Base-by-base conservation (phyloP, 2,888 invertebrate genomes). In the Melieria picta region DNA sequence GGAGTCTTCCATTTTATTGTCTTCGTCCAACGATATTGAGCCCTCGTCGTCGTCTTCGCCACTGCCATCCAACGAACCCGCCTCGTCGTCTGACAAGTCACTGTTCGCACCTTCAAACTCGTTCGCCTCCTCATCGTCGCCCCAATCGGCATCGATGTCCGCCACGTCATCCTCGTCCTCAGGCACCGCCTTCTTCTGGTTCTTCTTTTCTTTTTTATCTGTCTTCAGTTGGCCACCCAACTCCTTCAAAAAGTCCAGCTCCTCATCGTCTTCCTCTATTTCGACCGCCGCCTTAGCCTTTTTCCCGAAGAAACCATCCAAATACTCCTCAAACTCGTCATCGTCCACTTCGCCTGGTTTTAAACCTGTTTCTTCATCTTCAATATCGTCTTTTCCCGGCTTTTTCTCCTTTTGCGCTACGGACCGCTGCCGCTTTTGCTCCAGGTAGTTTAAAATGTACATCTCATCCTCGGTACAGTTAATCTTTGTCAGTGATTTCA, bases 401-500 rank as follows among this genome's bases (percentile, higher is more conserved):
- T 75, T 58, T 9, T 13, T 46, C 7, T 10, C 57, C 48, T 73
- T 74, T 10, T 56, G 5, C 2, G 58, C 7, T 7, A 16, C 80
- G 0, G 81, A 75, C 50, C 88, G 88, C 69, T 88, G 80, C 3
- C 87, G 87, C 76, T 87, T 88, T 62, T 85, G 85, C 75, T 89
- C 90, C 50, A 93, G 87, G 84, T 91, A 93, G 80, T 91, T 92
- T 81, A 81, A 86, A 79, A 87, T 87, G 75, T 83, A 86, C 79
- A 84, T 89, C 85, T 99, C 98, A 80, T 99, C 98, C 0, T 94
- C 94, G 0, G 98, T 98, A 80, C 98, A 93, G 75, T 91, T 91
- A 60, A 89, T 87, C 71, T 90, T 90, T 2, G 90, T 91, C 74
- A 91, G 86, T 0, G 93, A 94, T 77, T 91, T 93, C 0, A 97